These are phyloP conservation scores for Liposcelis brunnea DNA, from an alignment of 2,888 invertebrate species.

Conservation along the genomic window DNA sequence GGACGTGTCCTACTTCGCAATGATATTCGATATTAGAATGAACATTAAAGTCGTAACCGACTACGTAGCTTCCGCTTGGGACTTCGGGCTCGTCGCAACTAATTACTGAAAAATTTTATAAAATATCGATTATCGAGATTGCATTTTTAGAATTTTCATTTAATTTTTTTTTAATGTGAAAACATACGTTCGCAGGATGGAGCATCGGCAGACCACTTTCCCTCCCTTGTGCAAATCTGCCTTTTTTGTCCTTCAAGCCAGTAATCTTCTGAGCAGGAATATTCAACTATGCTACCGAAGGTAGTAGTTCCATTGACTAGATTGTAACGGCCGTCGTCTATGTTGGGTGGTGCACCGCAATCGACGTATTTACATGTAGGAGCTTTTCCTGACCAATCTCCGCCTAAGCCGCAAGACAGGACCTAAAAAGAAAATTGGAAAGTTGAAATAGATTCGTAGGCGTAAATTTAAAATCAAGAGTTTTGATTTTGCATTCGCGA, in stretches of 20 bases:
- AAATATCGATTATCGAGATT: constrained; percentile 15
- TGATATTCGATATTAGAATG: constrained; percentile 76
- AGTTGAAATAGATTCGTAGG: no score
- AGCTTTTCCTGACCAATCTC: constrained; percentile 63
- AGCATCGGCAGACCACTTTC: constrained; percentile 72
- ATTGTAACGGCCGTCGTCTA: constrained; percentile 55
- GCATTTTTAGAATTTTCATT: constrained; percentile 3
- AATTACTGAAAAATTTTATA: constrained; percentile 55
- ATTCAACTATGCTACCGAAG: constrained; percentile 59
- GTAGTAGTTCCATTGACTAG: constrained; percentile 66
- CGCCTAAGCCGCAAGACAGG: constrained; percentile 68
- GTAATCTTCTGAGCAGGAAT: constrained; percentile 64
- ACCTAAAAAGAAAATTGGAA: constrained; percentile 32
- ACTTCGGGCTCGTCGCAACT: constrained; percentile 75
- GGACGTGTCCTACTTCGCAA: constrained; percentile 67
- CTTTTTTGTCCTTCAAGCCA: constrained; percentile 55
- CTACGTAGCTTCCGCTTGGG: constrained; percentile 68
- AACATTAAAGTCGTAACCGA: constrained; percentile 76
- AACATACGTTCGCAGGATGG: constrained; percentile 68
- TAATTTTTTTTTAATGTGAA: neutral
- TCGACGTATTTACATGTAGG: constrained; percentile 75
- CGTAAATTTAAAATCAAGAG: constrained; percentile 1
- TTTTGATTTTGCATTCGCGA: neutral
- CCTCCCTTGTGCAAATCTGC: constrained; percentile 61
- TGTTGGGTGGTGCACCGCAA: constrained; percentile 64